phyloP scores from a whole-genome alignment of 2,888 invertebrate genomes.

The Ariolimax columbianus region DNA sequence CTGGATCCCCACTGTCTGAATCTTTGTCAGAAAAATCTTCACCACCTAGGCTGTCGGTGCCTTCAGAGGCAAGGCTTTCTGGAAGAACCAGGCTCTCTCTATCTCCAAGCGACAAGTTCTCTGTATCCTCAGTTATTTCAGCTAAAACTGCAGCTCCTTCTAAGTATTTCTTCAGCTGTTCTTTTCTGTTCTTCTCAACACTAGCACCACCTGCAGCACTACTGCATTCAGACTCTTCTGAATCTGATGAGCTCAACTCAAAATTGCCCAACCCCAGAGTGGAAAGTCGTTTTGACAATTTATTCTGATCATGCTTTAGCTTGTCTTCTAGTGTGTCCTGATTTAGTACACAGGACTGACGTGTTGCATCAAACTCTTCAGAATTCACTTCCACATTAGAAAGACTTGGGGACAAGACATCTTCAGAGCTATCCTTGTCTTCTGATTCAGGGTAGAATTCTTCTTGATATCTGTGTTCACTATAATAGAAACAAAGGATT shows the following conservation, averaged over 20 bases:
- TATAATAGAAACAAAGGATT: constrained; percentile 7
- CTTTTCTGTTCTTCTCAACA: constrained; percentile 18
- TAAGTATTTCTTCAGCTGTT: constrained; percentile 34
- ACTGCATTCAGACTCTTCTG: constrained; percentile 30
- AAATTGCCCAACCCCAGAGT: constrained; percentile 41
- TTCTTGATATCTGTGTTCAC: constrained; percentile 38
- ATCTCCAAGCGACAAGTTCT: not conserved
- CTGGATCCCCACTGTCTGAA: not conserved
- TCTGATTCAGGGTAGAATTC: constrained; percentile 36
- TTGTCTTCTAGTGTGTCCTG: constrained; percentile 16
- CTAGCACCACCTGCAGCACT: not conserved
- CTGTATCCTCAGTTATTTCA: constrained; percentile 34
- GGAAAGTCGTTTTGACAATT: constrained; percentile 39
- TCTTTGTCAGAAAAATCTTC: not conserved
- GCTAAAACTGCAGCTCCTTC: constrained; percentile 40
- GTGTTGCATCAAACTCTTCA: not conserved
- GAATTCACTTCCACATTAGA: not conserved
- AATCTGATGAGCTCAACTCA: constrained; percentile 50
- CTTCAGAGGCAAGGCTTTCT: constrained; percentile 16
- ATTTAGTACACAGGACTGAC: not conserved
- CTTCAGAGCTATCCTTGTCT: constrained; percentile 5
- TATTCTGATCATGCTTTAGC: constrained; percentile 25
- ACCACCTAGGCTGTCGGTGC: constrained; percentile 6
- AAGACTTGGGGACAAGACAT: constrained; percentile 10
- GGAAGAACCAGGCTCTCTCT: not conserved